A percentile compares a stretch with the other conserved stretches of the same genome.
Evolutionary conservation across 2,797 vertebrate species (phyloP).

Genomic region (Hydrocynus forskahlii): DNA sequence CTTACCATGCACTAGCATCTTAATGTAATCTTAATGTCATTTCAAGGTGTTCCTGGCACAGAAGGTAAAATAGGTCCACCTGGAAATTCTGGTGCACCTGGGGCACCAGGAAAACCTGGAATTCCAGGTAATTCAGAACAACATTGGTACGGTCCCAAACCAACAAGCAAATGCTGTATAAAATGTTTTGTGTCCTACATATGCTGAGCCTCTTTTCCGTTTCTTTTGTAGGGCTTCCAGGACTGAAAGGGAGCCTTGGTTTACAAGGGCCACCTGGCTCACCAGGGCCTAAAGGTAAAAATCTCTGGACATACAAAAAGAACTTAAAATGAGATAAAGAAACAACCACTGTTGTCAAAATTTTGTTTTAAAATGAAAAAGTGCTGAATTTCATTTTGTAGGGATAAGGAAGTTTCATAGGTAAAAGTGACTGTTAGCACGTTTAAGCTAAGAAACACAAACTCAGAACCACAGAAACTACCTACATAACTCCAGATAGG

Average conservation of each 20-base stretch:
- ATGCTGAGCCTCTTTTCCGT: neutral
- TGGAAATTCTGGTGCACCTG: conserved; percentile 38
- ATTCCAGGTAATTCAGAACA: conserved; percentile 26
- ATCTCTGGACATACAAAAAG: neutral
- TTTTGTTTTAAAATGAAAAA: neutral
- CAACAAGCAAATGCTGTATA: neutral
- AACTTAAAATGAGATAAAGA: neutral
- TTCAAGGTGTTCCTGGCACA: conserved; percentile 28
- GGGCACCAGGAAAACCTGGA: conserved; percentile 23
- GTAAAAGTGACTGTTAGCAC: neutral
- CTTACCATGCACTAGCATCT: too few relatives aligned
- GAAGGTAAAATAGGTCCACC: conserved; percentile 9
- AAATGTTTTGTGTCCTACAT: neutral
- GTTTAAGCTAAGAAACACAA: neutral
- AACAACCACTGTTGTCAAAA: neutral
- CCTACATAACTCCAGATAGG: too few relatives aligned
- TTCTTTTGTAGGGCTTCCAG: conserved; percentile 24
- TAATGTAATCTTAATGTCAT: neutral
- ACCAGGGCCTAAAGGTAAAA: conserved; percentile 30
- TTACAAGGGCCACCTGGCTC: conserved; percentile 19
- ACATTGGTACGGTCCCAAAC: neutral
- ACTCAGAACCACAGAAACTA: neutral
- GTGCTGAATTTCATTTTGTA: neutral
- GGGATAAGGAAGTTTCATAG: neutral
- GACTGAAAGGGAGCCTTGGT: conserved; percentile 31